Evolutionary conservation across 2,113 vertebrate species (phyloP).

Genomic region (Tilapia sparmanii): DNA sequence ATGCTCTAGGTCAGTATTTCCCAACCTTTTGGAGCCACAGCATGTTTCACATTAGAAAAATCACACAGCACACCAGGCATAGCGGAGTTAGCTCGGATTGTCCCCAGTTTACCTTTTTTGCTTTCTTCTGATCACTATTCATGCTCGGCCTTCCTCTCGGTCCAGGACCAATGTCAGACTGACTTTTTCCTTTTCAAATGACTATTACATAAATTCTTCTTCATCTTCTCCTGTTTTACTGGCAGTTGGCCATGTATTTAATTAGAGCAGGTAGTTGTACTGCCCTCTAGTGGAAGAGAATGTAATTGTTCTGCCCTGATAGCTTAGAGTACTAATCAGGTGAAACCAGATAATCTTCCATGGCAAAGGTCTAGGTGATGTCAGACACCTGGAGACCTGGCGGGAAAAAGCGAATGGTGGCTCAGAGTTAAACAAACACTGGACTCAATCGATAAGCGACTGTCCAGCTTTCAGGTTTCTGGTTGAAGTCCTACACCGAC

Average conservation of each 20-base stretch:
- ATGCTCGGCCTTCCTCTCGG: background rate
- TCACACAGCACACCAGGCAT: background rate
- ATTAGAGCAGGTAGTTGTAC: background rate
- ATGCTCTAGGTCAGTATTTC: background rate
- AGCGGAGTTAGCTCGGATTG: background rate
- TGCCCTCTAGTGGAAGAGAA: background rate
- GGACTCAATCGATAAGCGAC: background rate
- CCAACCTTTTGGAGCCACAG: background rate
- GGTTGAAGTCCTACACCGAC: too few relatives aligned
- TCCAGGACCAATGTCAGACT: background rate
- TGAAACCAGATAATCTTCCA: background rate
- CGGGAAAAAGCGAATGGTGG: background rate
- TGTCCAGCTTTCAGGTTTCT: background rate
- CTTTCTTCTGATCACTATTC: background rate
- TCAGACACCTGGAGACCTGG: accelerated
- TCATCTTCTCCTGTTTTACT: background rate
- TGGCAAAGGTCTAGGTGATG: background rate
- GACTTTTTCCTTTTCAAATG: too few relatives aligned
- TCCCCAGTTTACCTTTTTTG: background rate
- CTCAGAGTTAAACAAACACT: background rate
- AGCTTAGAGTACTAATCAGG: background rate
- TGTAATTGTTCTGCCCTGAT: background rate
- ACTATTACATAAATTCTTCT: background rate
- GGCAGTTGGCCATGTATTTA: background rate
- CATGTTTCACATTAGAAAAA: background rate